Conservation (phyloP, 23 tunicate genomes). For the Pegea sp. region DNA sequence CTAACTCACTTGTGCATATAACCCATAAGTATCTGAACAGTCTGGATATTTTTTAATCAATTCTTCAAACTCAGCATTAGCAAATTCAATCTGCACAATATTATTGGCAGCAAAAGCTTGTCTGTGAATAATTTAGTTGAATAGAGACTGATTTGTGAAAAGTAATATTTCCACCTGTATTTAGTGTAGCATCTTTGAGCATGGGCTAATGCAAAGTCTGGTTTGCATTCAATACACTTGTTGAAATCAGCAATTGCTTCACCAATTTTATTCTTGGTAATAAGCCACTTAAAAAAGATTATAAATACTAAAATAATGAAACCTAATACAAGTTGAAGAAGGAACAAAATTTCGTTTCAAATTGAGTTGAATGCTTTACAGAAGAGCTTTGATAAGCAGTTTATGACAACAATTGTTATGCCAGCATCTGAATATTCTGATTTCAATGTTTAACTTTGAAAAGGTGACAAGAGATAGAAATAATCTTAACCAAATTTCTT, state of each 20-base stretch:
- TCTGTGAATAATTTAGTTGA: conserved; percentile 9
- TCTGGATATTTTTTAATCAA: conserved; percentile 45
- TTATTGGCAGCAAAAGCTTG: conserved; percentile 31
- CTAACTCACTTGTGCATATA: conserved; percentile 51
- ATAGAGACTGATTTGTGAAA: neutral
- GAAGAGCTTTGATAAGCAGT: too few relatives aligned
- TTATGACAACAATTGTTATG: too few relatives aligned
- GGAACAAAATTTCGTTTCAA: too few relatives aligned
- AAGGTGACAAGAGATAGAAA: too few relatives aligned
- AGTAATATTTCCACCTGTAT: conserved; percentile 35
- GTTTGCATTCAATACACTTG: conserved; percentile 43
- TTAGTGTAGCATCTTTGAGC: conserved; percentile 71
- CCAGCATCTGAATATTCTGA: too few relatives aligned
- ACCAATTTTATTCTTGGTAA: conserved; percentile 43
- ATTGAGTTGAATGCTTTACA: too few relatives aligned
- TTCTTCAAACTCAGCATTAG: conserved; percentile 28
- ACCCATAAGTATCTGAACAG: conserved; percentile 63
- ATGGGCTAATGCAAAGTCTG: conserved; percentile 72
- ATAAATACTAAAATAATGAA: too few relatives aligned
- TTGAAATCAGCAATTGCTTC: conserved; percentile 54
- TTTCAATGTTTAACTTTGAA: too few relatives aligned
- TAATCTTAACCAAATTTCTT: too few relatives aligned
- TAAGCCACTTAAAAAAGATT: conserved; percentile 49
- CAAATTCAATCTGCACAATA: conserved; percentile 13
- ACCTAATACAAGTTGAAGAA: too few relatives aligned